Conservation (phyloP, 2,113 vertebrate species). For the Taxidea taxus region DNA sequence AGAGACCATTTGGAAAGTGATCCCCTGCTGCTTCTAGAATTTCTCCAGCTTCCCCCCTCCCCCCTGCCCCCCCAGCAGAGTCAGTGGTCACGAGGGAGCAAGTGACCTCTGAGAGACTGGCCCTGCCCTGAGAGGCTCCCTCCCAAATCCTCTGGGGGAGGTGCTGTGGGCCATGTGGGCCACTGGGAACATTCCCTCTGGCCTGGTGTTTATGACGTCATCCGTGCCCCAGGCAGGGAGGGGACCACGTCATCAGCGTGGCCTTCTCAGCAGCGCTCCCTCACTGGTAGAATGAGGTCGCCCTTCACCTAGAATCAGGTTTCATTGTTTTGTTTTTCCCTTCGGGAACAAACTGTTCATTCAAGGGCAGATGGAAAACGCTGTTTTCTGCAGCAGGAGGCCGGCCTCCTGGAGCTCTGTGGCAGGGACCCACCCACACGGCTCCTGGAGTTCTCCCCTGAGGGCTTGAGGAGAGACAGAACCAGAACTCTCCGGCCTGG, state of each 20-base stretch:
- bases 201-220: fast-evolving
- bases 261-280: fast-evolving
- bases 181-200: background rate
- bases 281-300: fast-evolving
- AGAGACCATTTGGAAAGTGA: fast-evolving
- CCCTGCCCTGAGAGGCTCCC: background rate
- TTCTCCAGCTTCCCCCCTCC: background rate
- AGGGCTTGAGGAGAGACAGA: background rate
- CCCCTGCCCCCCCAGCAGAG: background rate
- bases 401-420: background rate
- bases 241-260: fast-evolving
- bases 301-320: background rate
- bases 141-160: background rate
- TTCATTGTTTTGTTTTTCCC: background rate
- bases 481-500: background rate
- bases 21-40: background rate
- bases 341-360: background rate
- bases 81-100: background rate
- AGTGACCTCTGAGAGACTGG: background rate
- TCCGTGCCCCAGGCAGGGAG: background rate
- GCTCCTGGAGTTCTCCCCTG: background rate
- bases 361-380: background rate
- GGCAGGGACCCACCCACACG: fast-evolving
- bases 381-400: background rate
- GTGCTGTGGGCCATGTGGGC: fast-evolving